Evolutionary conservation across 1,140 invertebrate species (phyloP), one percentile per base, ranked within the genome.

Genomic region (Parasteatoda tepidariorum): DNA sequence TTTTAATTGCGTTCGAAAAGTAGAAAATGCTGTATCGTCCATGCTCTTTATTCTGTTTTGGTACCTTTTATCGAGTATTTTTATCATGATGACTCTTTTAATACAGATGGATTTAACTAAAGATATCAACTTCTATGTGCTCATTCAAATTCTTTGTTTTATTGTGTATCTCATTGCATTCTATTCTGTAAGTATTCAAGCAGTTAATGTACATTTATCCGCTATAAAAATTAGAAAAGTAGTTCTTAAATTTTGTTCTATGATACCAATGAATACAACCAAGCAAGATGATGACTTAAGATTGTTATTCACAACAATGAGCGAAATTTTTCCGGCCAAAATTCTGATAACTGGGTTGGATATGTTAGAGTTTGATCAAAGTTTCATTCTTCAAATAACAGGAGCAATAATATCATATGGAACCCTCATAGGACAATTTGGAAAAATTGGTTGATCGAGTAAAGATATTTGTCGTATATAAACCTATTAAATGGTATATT

Each of bases 381-480:
- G 34, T 33, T 78, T 78, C n/a, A 33, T 78, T 31, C 74, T 78
- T 31, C 74, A 78, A 55, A 66, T 41, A 13, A 78, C 74, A 0
- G 74, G 74, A 26, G 74, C 74, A 2, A 78, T 78, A 5, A 54
- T 78, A 3, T 66, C 74, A 2, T 78, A 78, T 26, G 74, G 74
- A 7, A 31, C 41, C 18, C 3, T 78, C 4, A 33, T 78, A 22
- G 34, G 33, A 15, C 61, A 78, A 31, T 31, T 78, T 5, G 59
- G 38, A 31, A 66, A 4, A 48, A 2, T 48, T 48, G 38, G 9
- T 48, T 48, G 38, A 2, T 48, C 18, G 9, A 48, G 2, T 9
- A 48, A n/a, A n/a, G n/a, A n/a, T n/a, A n/a, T n/a, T n/a, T n/a
- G n/a, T n/a, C n/a, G n/a, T n/a, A n/a, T n/a, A n/a, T n/a, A n/a